Evolutionary conservation across 2,888 invertebrate genomes (phyloP), one percentile per base, ranked within the genome.

Genomic region (Erebia aethiops): DNA sequence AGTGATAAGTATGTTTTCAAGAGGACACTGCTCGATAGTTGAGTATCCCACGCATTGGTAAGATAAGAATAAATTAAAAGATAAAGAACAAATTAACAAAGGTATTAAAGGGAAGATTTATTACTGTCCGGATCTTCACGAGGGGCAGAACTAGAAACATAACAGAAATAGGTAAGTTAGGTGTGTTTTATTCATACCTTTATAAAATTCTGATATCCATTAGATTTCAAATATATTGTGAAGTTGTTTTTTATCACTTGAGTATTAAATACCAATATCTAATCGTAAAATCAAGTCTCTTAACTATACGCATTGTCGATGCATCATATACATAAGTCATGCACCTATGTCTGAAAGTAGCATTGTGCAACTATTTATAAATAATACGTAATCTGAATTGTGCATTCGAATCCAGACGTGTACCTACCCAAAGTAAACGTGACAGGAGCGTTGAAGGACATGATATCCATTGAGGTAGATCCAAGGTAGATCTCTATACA

Each of bases 221-320:
- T 4, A 56, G 43, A 16, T 41, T 60, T 41, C 16, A 41, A 35
- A 16, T 16, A n/a, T 60, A 63, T 63, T 21, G 63, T 63, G 26
- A 63, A 49, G 51, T n/a, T 26, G 2, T 14, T 21, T 51, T 51
- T n/a, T 61, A 49, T 62, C 62, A 18, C 49, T 35, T 35, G 11
- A 10, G 51, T 64, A 64, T 64, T 46, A 13, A 16, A 2, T 49
- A 60, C 41, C 49, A 11, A 46, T 67, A 67, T 67, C 67, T 67
- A 49, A 67, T 67, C 57, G 16, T 49, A 26, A 49, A 58, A 58
- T 49, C 58, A 67, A 58, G 46, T 26, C 26, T 21, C 58, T 35
- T 58, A 21, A 21, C 21, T 21, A 21, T 67, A 58, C 7, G 16
- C 51, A 51, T 51, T 35, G 51, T 26, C 35, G 63, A 63, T 35